A percentile compares a stretch with the other conserved stretches of the same genome.
Conservation (phyloP, 2,888 invertebrate species). For the Xanthia icteritia region DNA sequence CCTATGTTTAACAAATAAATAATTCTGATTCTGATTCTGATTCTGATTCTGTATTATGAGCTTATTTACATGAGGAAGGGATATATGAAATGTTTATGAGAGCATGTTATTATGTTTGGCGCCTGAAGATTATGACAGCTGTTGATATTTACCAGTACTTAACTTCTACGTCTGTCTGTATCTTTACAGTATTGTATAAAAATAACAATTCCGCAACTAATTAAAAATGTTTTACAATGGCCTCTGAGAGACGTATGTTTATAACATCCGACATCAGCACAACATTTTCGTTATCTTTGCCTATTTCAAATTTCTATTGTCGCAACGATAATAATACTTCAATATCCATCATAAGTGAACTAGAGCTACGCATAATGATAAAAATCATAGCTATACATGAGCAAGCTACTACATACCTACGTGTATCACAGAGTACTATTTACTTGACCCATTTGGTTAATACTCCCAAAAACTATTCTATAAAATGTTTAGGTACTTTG, state of each 20-base stretch:
- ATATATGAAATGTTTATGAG: not conserved
- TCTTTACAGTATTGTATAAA: no score
- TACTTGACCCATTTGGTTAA: slow-evolving; percentile 11
- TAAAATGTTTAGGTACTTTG: slow-evolving; percentile 26
- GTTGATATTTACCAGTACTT: no score
- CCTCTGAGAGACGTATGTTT: no score
- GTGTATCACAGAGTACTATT: slow-evolving; percentile 2
- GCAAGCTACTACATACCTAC: not conserved
- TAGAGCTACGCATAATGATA: slow-evolving; percentile 2
- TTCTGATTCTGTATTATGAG: no score
- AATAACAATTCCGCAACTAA: no score
- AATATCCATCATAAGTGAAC: slow-evolving; percentile 2
- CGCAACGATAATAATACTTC: not conserved
- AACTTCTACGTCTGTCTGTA: no score
- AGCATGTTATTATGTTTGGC: not conserved
- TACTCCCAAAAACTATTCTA: slow-evolving; percentile 2
- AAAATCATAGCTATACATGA: slow-evolving; percentile 35
- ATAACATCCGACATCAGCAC: no score
- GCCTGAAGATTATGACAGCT: no score
- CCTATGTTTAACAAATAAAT: no score
- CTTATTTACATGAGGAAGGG: no score
- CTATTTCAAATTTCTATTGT: not conserved
- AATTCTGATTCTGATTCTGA: no score
- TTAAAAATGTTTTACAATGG: no score
- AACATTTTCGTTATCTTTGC: not conserved